phyloP scores from a whole-genome alignment of 1,140 invertebrate species.

The Gryon sp. region DNA sequence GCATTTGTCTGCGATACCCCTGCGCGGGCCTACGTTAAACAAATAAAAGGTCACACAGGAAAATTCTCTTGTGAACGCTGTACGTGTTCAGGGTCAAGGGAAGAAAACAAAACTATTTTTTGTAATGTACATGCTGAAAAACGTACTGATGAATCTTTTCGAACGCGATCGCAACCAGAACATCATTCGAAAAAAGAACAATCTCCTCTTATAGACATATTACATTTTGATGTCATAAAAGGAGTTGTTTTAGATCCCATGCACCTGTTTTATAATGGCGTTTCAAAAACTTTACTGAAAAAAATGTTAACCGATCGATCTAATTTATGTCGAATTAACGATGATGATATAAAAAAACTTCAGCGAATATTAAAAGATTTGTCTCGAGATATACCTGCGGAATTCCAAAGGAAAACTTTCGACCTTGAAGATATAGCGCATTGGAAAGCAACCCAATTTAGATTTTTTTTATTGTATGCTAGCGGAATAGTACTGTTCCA shows the following conservation, averaged over 20 bases:
- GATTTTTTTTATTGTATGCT: not conserved
- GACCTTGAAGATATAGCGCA: constrained; percentile 18
- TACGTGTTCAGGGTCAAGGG: constrained; percentile 5
- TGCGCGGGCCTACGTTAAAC: constrained; percentile 40
- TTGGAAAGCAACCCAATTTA: constrained; percentile 50
- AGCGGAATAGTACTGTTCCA: too few species aligned
- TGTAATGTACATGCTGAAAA: not conserved
- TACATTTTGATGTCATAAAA: constrained; percentile 39
- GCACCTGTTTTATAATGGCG: constrained; percentile 36
- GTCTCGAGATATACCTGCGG: constrained; percentile 28
- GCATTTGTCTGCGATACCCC: constrained; percentile 31
- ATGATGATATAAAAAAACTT: constrained; percentile 1
- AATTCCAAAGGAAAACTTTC: constrained; percentile 55
- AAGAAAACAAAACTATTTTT: not conserved
- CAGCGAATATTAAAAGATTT: constrained; percentile 5
- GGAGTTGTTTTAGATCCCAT: constrained; percentile 40
- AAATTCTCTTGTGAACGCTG: constrained; percentile 40
- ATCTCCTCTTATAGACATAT: constrained; percentile 27
- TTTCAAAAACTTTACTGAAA: constrained; percentile 46
- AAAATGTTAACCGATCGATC: not conserved
- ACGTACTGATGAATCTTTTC: constrained; percentile 48
- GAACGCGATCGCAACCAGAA: constrained; percentile 18
- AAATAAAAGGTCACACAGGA: constrained; percentile 20
- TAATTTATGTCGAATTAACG: not conserved
- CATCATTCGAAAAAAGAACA: constrained; percentile 30